Base-by-base conservation (phyloP, 2,797 vertebrate species). In the Poecile montanus region DNA sequence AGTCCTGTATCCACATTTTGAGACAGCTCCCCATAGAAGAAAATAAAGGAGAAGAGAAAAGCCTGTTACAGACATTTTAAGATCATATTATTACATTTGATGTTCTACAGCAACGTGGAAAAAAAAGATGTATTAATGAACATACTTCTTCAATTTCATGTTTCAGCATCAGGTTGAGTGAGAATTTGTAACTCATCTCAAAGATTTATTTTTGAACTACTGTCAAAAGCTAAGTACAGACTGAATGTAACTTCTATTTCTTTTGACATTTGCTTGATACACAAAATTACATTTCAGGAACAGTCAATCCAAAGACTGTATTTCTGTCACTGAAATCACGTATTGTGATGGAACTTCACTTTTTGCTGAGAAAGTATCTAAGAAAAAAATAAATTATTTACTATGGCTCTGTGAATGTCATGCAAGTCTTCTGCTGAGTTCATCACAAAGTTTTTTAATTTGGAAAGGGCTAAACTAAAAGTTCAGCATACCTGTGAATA, bases 181-280 rank as follows among this genome's bases (percentile, higher is more conserved):
- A 82, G 19, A 88, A 77, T 16, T 19, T 45, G 5, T 34, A 82
- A 79, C 16, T 75, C 8, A 13, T 61, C 44, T 78, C 45, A 34
- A 88, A 51, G 66, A 75, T 72, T 81, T 67, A 68, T 77, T 84
- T 54, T 74, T 27, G 60, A 89, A 72, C 77, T 78, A 74, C 73
- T 80, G 21, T 73, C 60, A 58, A 58, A 78, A 76, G 44, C 51
- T 61, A 91, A 80, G 63, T 42, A 50, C 23, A 82, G n/a, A 85
- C 11, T 15, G 18, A 91, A 91, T 8, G 27, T 51, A 93, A 84
- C 56, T 89, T 93, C 60, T 75, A 78, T 89, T 91, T 90, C 25
- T 53, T 80, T 80, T 94, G 65, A 85, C 57, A 56, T 88, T 86
- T 86, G 32, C 57, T 91, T 88, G 61, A 91, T 56, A 89, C 32